Conservation (phyloP, 2,113 vertebrate species). For the Ginglymostoma cirratum region DNA sequence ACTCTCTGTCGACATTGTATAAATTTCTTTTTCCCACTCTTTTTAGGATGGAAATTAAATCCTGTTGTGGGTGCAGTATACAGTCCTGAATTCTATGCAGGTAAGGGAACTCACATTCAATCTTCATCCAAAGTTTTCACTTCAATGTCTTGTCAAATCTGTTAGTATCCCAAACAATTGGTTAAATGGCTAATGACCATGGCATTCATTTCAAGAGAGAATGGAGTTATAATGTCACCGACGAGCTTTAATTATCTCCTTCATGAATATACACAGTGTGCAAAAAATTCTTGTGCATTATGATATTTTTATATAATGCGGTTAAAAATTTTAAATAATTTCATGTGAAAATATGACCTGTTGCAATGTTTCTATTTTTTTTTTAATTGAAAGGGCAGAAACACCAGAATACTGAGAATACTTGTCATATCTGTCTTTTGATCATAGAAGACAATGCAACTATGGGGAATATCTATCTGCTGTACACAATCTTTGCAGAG, state of each 20-base stretch:
- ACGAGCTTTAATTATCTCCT: not conserved
- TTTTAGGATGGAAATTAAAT: conserved; percentile 97
- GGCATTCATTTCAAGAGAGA: not conserved
- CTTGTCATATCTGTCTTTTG: not conserved
- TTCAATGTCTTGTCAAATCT: no score
- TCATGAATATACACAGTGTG: not conserved
- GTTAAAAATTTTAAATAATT: not conserved
- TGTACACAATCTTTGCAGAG: not conserved
- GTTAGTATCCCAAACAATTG: not conserved
- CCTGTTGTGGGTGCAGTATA: conserved; percentile 95
- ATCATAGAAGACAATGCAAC: no score
- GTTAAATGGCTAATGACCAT: not conserved
- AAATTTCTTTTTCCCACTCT: conserved; percentile 39
- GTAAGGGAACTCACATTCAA: conserved; percentile 53
- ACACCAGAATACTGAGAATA: no score
- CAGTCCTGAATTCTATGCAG: conserved; percentile 99
- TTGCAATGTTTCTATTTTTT: not conserved
- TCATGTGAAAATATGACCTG: not conserved
- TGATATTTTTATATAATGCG: not conserved
- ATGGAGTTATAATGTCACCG: not conserved
- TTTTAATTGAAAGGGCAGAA: not conserved
- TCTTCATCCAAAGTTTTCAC: not conserved
- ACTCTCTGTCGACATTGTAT: not conserved
- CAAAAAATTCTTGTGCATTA: not conserved
- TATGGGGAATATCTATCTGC: not conserved